A percentile compares a stretch with the other conserved stretches of the same genome.
Evolutionary conservation across 2,113 vertebrate species (phyloP).

Genomic region (Mixornis gularis): DNA sequence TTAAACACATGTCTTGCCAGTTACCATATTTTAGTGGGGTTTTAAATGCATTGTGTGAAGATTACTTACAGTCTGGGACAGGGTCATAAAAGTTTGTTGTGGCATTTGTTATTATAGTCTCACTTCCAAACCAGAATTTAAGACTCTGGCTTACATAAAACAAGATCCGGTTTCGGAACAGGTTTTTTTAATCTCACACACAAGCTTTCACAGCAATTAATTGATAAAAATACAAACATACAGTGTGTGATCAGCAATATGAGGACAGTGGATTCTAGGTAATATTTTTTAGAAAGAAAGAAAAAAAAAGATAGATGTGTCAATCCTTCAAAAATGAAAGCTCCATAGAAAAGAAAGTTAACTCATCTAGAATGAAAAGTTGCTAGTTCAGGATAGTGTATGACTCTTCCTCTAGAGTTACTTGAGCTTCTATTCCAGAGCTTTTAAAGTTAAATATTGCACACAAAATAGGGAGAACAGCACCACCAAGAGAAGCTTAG

Average conservation of each 20-base stretch:
- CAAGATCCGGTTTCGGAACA: background rate
- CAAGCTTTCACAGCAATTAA: background rate
- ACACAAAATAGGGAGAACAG: conserved; percentile 50
- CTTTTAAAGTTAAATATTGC: background rate
- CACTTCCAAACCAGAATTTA: background rate
- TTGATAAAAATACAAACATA: background rate
- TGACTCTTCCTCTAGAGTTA: background rate
- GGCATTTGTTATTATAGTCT: background rate
- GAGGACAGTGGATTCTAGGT: background rate
- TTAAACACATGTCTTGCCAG: background rate
- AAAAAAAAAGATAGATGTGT: accelerated
- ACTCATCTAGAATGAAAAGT: background rate
- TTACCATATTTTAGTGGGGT: background rate
- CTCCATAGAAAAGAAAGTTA: background rate
- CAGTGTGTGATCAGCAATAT: background rate
- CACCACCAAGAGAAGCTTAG: conserved; percentile 56
- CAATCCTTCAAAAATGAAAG: background rate
- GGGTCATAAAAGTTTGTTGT: background rate
- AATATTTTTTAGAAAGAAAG: background rate
- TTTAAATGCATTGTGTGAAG: background rate
- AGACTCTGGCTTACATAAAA: background rate
- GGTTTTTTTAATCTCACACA: background rate
- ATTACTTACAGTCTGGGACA: background rate
- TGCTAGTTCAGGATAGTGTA: background rate
- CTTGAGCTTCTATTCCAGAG: background rate